Base-by-base conservation (phyloP, 2,797 vertebrate genomes). In the Bryconaethiops microstoma region DNA sequence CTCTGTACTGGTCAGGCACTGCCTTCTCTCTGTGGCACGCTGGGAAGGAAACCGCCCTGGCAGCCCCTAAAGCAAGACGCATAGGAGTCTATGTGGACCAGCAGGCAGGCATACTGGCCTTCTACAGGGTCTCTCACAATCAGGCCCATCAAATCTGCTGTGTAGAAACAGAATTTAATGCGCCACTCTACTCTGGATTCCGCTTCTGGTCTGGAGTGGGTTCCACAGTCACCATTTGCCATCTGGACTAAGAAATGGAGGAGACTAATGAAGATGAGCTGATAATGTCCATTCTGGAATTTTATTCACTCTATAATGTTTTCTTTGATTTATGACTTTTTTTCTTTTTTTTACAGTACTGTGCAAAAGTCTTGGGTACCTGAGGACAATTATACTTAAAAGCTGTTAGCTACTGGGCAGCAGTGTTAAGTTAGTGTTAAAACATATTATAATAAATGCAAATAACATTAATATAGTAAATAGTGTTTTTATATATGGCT, bases 1-100 rank as follows among this genome's bases (percentile, higher is more conserved):
- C 87, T 75, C 77, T 96, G 79, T 93, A 94, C 87, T 95, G 95
- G 94, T 94, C 94, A 0, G 93, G 93, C 57, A 90, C 83, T 0
- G 90, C 91, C 12, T 96, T 93, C 83, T 94, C 92, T 16, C 87
- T 95, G 81, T 94, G 94, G 92, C 93, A 95, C 77, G 71, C 88
- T 17, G 87, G 89, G 4, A 86, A 91, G 72, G 93, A 93, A 77
- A 92, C 90, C 5, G 80, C 78, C 0, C 84, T 95, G 55, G 83
- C 88, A 8, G 89, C 89, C 5, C 89, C 93, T 5, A 94, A 94
- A 79, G 88, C 92, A 48, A 86, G 82, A 7, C 86, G 87, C 63
- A 80, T 96, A 0, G 95, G 95, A 0, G 23, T 95, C 42, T 96
- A 94, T 77, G 74, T 96, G 84, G 95, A 96, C 87, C 94, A 94